A percentile compares a stretch with the other conserved stretches of the same genome.
Evolutionary conservation across 2,888 invertebrate genomes (phyloP).

Genomic region (Candidula unifasciata): DNA sequence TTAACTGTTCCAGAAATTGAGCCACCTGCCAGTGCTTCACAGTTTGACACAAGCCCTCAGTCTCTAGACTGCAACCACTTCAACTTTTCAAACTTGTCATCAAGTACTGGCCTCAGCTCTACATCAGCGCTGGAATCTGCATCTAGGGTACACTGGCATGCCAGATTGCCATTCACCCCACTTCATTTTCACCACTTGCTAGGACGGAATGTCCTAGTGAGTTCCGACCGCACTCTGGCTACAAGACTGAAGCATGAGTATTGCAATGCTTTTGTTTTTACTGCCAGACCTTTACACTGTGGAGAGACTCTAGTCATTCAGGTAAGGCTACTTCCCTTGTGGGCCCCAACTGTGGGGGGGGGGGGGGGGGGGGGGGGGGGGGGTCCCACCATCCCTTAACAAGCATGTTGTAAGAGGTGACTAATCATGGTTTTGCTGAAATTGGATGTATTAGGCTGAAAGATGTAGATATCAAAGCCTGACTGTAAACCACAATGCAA

Average conservation of each 20-base stretch:
- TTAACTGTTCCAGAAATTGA: constrained; percentile 42
- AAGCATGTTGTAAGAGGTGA: too few species aligned
- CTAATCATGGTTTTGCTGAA: too few species aligned
- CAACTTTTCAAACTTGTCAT: constrained; percentile 53
- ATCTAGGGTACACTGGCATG: constrained; percentile 60
- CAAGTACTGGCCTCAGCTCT: constrained; percentile 51
- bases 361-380: too few species aligned
- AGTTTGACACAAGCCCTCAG: constrained; percentile 55
- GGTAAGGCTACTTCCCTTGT: constrained; percentile 27
- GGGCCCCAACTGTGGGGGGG: too few species aligned
- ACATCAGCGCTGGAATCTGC: not conserved
- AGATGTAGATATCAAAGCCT: too few species aligned
- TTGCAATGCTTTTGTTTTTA: constrained; percentile 96
- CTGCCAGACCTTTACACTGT: constrained; percentile 89
- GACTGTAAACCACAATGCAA: too few species aligned
- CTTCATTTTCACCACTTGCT: constrained; percentile 81
- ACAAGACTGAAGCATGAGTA: constrained; percentile 86
- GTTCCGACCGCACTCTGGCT: constrained; percentile 70
- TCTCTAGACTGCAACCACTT: constrained; percentile 54
- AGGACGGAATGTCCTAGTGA: constrained; percentile 89
- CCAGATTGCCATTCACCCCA: constrained; percentile 69
- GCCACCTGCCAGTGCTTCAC: constrained; percentile 24
- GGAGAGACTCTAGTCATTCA: constrained; percentile 86
- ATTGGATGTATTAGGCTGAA: too few species aligned
- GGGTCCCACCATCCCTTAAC: too few species aligned